Conservation (phyloP, 2,113 vertebrate genomes). For the Coracopsis vasa region DNA sequence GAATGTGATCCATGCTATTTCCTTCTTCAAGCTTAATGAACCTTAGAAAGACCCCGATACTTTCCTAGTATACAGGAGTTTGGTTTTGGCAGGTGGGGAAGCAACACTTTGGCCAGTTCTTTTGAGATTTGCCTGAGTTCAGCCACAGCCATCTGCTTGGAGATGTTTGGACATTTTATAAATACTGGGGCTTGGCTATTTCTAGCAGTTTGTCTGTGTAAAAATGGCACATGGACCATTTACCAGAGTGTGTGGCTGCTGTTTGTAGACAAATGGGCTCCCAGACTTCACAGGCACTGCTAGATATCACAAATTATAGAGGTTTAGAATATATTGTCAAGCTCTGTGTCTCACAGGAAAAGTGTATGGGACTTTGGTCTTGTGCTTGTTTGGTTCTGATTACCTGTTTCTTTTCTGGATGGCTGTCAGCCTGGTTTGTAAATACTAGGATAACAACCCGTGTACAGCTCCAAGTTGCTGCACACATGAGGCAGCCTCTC, state of each 20-base stretch:
- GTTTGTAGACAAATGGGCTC: not conserved
- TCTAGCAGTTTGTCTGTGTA: not conserved
- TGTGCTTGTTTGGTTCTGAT: not conserved
- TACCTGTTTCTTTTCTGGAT: not conserved
- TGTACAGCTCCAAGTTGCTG: accelerated
- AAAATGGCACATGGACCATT: accelerated
- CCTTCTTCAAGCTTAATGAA: not conserved
- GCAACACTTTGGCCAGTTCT: not conserved
- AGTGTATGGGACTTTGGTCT: not conserved
- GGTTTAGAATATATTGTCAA: not conserved
- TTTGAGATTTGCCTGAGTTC: not conserved
- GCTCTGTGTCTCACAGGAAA: not conserved
- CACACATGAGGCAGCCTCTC: not conserved
- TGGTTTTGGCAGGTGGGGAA: not conserved
- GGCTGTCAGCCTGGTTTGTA: not conserved
- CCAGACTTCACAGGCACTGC: not conserved
- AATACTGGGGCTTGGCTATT: not conserved
- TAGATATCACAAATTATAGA: not conserved
- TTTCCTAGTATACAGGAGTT: not conserved
- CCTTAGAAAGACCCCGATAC: not conserved
- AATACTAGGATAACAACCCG: not conserved
- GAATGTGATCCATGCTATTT: not conserved
- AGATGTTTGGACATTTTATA: not conserved
- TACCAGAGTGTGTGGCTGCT: not conserved
- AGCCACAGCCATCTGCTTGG: not conserved